A percentile compares a stretch with the other conserved stretches of the same genome.
These are phyloP conservation scores for Eolophus roseicapilla DNA, from an alignment of 2,113 vertebrate genomes.

Conservation along the genomic window DNA sequence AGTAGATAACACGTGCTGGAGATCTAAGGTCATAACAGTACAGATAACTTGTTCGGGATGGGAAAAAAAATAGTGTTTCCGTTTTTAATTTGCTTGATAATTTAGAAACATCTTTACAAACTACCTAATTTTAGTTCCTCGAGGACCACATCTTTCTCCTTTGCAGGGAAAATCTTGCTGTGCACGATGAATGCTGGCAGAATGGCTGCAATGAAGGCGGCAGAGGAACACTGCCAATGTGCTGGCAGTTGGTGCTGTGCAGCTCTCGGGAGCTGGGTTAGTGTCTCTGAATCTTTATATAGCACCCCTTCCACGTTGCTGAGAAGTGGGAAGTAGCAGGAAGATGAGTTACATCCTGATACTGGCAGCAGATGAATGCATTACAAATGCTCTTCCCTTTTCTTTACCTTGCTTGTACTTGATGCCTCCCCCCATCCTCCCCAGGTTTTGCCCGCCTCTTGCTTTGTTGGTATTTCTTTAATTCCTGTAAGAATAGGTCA, in stretches of 20 bases:
- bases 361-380: neutral
- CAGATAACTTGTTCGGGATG: neutral
- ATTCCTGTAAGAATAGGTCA: neutral
- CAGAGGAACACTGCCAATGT: neutral
- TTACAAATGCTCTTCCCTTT: neutral
- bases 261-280: neutral
- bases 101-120: neutral
- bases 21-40: neutral
- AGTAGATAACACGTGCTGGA: neutral
- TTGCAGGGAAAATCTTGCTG: neutral
- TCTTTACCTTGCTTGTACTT: neutral
- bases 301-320: neutral
- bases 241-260: neutral
- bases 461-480: neutral
- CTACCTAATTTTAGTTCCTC: neutral
- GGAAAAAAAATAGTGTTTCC: neutral
- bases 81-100: neutral
- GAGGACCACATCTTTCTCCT: neutral
- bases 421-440: neutral
- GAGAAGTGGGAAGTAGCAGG: neutral
- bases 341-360: neutral
- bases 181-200: accelerated
- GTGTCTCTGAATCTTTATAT: constrained; percentile 19
- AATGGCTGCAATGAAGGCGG: neutral
- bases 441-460: neutral